Base-by-base conservation (phyloP, 2,797 vertebrate species). In the Malacoctenus gilli region DNA sequence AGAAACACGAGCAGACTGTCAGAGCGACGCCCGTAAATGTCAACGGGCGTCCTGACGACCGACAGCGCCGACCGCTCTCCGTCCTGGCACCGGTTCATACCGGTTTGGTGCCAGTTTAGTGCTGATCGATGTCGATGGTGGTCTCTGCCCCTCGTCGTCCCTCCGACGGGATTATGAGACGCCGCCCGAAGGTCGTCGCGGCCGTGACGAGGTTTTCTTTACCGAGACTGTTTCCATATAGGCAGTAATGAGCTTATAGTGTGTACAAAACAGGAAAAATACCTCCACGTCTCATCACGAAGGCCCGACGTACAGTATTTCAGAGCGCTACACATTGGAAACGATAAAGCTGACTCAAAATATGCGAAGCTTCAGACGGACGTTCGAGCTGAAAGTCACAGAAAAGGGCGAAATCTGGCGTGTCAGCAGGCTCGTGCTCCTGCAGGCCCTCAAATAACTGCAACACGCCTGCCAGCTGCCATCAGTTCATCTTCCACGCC, bases 211-310 rank as follows among this genome's bases (percentile, higher is more conserved):
- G 40, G 56, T 49, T 75, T 5, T 32, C 47, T 50, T 32, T 25
- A 35, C 42, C 0, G 42, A 49, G 20, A 28, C 19, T 64, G 65
- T 71, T 84, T 70, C 61, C 56, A 75, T 68, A 57, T 54, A 51
- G 50, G 64, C 44, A 5, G 10, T 79, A 72, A 77, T 65, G 37
- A 59, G 75, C 55, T 82, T 70, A 79, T 0, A 11, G 36, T 71
- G 73, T 79, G 35, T 74, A 40, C 78, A 68, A 59, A 82, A 79
- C n/a, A 80, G 1, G 13, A 31, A 49, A 63, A 56, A 75, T 23
- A 39, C 56, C 53, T 42, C 25, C 16, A 31, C 8, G 0, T 18
- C 40, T 21, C 32, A 30, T 18, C 10, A 3, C 34, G 16, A 12
- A 0, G 20, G 35, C 72, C 20, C 8, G 25, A 59, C 15, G 52